phyloP scores from a whole-genome alignment of 2,113 vertebrate genomes.

The Halcyon senegalensis region DNA sequence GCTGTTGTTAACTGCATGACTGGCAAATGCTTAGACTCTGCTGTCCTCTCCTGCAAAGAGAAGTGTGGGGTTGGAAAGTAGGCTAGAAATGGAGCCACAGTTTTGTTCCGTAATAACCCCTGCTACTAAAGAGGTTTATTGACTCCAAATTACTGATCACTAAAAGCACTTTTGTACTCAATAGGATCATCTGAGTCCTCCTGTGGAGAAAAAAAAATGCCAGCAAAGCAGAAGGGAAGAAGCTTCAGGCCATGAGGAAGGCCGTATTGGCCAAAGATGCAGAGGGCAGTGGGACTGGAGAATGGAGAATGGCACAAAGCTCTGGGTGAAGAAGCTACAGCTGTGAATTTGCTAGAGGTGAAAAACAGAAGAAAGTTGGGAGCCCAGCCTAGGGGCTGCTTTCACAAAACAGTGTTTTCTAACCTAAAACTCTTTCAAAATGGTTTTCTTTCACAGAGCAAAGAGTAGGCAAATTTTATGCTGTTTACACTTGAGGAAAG shows the following conservation, averaged over 20 bases:
- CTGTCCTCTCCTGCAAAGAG: neutral
- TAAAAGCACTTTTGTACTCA: constrained; percentile 2
- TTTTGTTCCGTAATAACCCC: neutral
- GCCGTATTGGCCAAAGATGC: neutral
- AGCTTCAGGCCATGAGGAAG: neutral
- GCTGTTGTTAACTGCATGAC: neutral
- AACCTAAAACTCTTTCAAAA: neutral
- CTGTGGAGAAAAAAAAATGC: neutral
- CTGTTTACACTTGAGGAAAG: neutral
- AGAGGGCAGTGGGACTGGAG: accelerated
- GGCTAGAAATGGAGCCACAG: neutral
- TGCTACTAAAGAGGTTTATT: constrained; percentile 20
- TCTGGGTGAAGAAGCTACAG: accelerated
- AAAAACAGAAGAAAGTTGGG: neutral
- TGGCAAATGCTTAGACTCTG: neutral
- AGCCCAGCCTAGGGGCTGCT: neutral
- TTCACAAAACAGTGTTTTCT: neutral
- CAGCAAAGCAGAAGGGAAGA: neutral
- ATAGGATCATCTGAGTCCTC: neutral
- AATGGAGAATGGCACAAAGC: neutral
- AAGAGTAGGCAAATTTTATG: neutral
- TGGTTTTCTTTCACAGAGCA: neutral
- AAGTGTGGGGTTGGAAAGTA: neutral
- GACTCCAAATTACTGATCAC: constrained; percentile 21
- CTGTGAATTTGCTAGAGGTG: neutral